A percentile compares a stretch with the other conserved stretches of the same genome.
These are phyloP conservation scores for Oceanites oceanicus DNA, from an alignment of 2,113 vertebrate species.

Conservation along the genomic window DNA sequence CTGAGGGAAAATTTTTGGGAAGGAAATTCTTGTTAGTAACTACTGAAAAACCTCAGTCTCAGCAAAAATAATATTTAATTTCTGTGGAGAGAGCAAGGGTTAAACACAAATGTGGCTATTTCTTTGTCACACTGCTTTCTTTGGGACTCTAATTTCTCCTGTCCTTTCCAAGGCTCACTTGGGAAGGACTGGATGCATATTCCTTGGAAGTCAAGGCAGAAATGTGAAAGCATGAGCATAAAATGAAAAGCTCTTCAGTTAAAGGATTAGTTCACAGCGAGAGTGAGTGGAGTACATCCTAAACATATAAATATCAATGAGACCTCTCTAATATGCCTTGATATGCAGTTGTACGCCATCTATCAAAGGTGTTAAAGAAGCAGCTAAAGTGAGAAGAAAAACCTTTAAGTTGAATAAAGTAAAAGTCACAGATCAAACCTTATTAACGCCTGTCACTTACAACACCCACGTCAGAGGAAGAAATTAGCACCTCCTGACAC, in stretches of 20 bases:
- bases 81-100: background rate
- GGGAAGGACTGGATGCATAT: background rate
- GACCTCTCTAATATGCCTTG: background rate
- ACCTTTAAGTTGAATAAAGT: background rate
- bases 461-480: constrained; percentile 19
- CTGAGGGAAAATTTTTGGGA: background rate
- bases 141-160: background rate
- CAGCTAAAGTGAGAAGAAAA: constrained; percentile 7
- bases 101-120: background rate
- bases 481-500: constrained; percentile 62
- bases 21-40: background rate
- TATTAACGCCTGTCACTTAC: constrained; percentile 34
- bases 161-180: background rate
- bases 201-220: background rate
- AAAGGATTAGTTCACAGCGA: background rate
- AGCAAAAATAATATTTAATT: background rate
- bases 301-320: constrained; percentile 39
- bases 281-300: background rate
- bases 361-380: constrained; percentile 36
- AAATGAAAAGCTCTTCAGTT: background rate
- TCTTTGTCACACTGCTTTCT: background rate
- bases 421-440: constrained; percentile 55
- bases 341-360: background rate
- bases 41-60: background rate
- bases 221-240: background rate